Evolutionary conservation across 2,113 vertebrate species (phyloP).

Genomic region (Ammospiza caudacuta): DNA sequence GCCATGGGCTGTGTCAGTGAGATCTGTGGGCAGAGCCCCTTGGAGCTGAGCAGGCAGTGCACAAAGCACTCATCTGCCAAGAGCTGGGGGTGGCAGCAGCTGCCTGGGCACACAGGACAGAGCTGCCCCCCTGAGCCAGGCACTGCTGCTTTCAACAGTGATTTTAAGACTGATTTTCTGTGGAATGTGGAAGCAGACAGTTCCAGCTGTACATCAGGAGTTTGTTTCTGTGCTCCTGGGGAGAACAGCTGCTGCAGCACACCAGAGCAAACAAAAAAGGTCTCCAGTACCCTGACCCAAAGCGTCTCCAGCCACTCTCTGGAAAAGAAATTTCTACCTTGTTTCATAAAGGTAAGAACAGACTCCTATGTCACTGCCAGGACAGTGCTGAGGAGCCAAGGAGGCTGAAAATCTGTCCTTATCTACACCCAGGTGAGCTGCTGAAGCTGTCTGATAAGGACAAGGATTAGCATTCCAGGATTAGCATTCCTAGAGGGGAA

Average conservation of each 20-base stretch:
- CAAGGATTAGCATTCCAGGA: neutral
- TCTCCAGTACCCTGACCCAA: neutral
- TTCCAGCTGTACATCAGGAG: neutral
- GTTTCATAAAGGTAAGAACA: neutral
- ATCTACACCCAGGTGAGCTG: neutral
- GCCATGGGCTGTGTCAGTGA: fast-evolving
- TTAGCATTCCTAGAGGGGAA: neutral
- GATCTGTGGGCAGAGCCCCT: fast-evolving
- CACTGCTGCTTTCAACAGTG: neutral
- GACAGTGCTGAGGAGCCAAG: neutral
- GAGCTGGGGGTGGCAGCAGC: neutral
- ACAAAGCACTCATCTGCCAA: fast-evolving
- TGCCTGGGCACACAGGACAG: neutral
- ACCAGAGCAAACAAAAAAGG: neutral
- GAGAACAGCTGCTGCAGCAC: neutral
- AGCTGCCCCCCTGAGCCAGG: neutral
- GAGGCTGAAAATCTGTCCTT: neutral
- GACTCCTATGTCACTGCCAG: fast-evolving
- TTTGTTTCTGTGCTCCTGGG: fast-evolving
- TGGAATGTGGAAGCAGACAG: neutral
- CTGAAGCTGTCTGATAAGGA: neutral
- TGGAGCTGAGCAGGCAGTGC: neutral
- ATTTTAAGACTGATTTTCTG: neutral
- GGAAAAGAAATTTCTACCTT: neutral
- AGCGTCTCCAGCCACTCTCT: neutral